Evolutionary conservation across 2,797 vertebrate species (phyloP).

Genomic region (Miichthys miiuy): DNA sequence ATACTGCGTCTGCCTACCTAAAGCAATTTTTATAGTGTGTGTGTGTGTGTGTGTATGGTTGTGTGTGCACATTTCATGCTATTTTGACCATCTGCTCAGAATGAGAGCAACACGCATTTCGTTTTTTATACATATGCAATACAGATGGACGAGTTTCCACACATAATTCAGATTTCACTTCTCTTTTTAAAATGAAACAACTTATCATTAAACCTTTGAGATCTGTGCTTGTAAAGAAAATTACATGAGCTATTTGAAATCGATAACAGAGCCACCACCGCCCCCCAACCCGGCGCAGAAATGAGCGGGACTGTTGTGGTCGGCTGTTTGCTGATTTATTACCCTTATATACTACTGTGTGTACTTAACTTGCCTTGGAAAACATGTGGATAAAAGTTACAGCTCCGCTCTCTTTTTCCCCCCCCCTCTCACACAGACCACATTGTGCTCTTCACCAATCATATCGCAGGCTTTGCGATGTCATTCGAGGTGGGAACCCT

Average conservation of each 20-base stretch:
- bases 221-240: slow-evolving; percentile 68
- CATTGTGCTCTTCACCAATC: slow-evolving; percentile 76
- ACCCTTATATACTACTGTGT: slow-evolving; percentile 72
- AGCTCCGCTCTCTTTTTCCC: slow-evolving; percentile 45
- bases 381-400: slow-evolving; percentile 72
- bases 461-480: slow-evolving; percentile 50
- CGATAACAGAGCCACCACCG: slow-evolving; percentile 55
- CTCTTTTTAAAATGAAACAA: slow-evolving; percentile 53
- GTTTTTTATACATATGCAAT: slow-evolving; percentile 42
- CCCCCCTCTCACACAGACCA: slow-evolving; percentile 57
- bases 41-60: slow-evolving; percentile 14
- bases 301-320: slow-evolving; percentile 67
- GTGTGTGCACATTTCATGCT: slow-evolving; percentile 48
- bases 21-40: slow-evolving; percentile 72
- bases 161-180: slow-evolving; percentile 58
- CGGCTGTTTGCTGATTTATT: slow-evolving; percentile 72
- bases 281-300: slow-evolving; percentile 27
- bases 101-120: slow-evolving; percentile 44
- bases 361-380: slow-evolving; percentile 68
- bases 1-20: slow-evolving; percentile 86
- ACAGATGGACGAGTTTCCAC: slow-evolving; percentile 54
- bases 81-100: slow-evolving; percentile 71
- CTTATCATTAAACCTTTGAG: slow-evolving; percentile 44
- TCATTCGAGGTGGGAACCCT: slow-evolving; percentile 75
- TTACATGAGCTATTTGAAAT: slow-evolving; percentile 71